phyloP scores from a whole-genome alignment of 2,113 vertebrate species.

The Speoplatyrhinus poulsoni region DNA sequence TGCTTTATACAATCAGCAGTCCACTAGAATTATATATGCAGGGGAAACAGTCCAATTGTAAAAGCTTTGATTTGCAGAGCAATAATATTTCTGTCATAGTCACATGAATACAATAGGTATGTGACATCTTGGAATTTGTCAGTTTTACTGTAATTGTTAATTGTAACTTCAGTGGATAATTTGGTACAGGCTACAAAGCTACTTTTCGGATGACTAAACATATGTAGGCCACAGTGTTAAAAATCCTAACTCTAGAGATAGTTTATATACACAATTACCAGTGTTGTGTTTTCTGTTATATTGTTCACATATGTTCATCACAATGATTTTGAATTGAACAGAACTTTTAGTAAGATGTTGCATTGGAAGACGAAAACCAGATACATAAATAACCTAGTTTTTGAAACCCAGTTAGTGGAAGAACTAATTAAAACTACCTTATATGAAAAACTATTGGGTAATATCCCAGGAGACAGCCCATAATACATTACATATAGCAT shows the following conservation, averaged over 20 bases:
- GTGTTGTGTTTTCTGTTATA: conserved; percentile 15
- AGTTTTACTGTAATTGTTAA: background rate
- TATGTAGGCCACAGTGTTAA: background rate
- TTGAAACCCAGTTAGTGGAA: conserved; percentile 12
- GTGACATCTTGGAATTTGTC: background rate
- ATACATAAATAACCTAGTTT: conserved; percentile 21
- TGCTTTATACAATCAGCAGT: conserved; percentile 6
- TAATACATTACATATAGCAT: conserved; percentile 35
- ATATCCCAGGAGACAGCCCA: conserved; percentile 34
- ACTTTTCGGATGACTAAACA: background rate
- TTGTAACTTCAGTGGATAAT: background rate
- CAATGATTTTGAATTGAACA: conserved; percentile 26
- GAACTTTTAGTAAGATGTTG: conserved; percentile 18
- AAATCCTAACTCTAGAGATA: background rate
- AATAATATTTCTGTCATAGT: conserved; percentile 25
- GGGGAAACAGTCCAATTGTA: background rate
- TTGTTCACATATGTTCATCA: background rate
- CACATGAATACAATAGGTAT: conserved; percentile 6
- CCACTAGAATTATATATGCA: background rate
- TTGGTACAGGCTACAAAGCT: conserved; percentile 12
- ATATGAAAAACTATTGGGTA: conserved; percentile 38
- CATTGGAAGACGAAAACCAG: conserved; percentile 19
- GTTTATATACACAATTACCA: conserved; percentile 19
- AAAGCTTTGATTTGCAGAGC: conserved; percentile 29
- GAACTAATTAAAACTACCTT: conserved; percentile 14